These are phyloP conservation scores for Microctonus aethiopoides DNA, from an alignment of 2,888 invertebrate species.

Conservation along the genomic window DNA sequence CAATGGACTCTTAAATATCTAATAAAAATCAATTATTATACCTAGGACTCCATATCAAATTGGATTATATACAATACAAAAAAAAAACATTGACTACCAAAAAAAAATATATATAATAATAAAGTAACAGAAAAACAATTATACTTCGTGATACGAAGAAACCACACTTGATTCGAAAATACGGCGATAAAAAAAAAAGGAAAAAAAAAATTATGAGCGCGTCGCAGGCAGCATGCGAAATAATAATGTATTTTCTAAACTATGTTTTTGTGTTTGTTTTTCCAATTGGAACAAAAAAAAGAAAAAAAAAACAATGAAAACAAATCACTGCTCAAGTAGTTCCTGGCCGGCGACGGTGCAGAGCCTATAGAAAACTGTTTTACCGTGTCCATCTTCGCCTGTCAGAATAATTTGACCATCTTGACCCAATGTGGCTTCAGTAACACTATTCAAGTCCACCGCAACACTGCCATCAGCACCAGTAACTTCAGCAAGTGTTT, in stretches of 20 bases:
- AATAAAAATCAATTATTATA: conserved; percentile 37
- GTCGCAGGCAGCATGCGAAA: conserved; percentile 63
- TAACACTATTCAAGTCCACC: conserved; percentile 87
- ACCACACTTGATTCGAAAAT: conserved; percentile 18
- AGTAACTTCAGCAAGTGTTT: conserved; percentile 79
- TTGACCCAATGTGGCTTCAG: conserved; percentile 91
- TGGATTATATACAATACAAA: conserved; percentile 54
- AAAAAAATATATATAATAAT: conserved; percentile 38
- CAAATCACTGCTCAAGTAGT: conserved; percentile 65
- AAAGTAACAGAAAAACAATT: conserved; percentile 47
- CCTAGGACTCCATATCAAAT: conserved; percentile 46
- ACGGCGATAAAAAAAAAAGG: conserved; percentile 33
- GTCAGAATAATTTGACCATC: conserved; percentile 96
- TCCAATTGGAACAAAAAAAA: background rate
- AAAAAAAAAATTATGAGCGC: conserved; percentile 47
- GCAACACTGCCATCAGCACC: conserved; percentile 80
- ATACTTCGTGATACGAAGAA: conserved; percentile 51
- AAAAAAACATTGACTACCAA: conserved; percentile 24
- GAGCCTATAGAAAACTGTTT: conserved; percentile 68
- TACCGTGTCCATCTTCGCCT: conserved; percentile 93
- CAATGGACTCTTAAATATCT: conserved; percentile 45
- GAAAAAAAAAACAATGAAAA: conserved; percentile 21
- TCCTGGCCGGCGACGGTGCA: conserved; percentile 67
- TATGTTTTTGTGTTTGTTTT: conserved; percentile 6
- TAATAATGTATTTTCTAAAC: conserved; percentile 3